Percentiles rank a stretch among this genome's conserved stretches.
Conservation (phyloP, 2,797 vertebrate genomes). For the Sebastes variabilis region DNA sequence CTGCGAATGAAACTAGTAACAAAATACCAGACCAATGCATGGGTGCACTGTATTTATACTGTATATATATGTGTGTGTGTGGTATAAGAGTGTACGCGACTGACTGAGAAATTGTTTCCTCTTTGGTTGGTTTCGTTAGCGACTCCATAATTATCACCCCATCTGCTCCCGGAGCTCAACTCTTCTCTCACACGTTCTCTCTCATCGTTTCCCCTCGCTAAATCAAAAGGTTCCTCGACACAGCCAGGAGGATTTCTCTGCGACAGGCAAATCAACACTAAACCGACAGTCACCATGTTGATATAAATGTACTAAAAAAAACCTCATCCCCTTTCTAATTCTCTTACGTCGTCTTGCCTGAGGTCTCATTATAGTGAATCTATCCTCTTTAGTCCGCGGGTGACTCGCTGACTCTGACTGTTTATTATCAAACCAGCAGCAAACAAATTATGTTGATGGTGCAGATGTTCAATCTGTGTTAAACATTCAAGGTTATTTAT, state of each 20-base stretch:
- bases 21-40: not conserved
- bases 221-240: constrained; percentile 26
- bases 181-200: constrained; percentile 29
- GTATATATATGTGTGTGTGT: constrained; percentile 6
- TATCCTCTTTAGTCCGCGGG: constrained; percentile 33
- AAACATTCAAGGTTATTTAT: not conserved
- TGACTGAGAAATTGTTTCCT: constrained; percentile 64
- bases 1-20: not conserved
- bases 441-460: not conserved
- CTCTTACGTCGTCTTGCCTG: constrained; percentile 26
- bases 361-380: constrained; percentile 33
- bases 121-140: constrained; percentile 61
- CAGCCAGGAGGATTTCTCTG: constrained; percentile 29
- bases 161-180: constrained; percentile 61
- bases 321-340: not conserved
- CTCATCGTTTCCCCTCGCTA: not conserved
- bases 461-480: not conserved
- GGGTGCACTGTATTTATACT: not conserved
- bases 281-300: not conserved
- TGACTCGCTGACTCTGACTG: not conserved
- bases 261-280: constrained; percentile 26
- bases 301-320: not conserved
- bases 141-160: constrained; percentile 58
- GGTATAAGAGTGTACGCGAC: not conserved
- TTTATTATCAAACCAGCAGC: not conserved